Base-by-base conservation (phyloP, 2,797 vertebrate genomes). In the Labeo calbasu region DNA sequence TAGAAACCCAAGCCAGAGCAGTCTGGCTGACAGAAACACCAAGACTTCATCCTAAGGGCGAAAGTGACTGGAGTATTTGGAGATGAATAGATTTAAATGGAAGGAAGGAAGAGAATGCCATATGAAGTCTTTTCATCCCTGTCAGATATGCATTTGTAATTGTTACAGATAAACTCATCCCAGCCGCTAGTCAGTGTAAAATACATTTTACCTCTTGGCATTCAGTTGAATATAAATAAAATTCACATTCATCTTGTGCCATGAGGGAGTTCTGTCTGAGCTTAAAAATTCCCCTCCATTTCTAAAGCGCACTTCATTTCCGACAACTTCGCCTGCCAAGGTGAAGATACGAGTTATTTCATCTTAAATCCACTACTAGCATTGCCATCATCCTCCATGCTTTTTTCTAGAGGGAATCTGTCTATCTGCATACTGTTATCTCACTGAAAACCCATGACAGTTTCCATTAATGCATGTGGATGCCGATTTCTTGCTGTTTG, bases 381-480 rank as follows among this genome's bases (percentile, higher is more conserved):
- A 32, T 50, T 83, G 81, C 69, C 40, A 69, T 48, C 72, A 65
- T 51, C 48, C 82, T 28, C 13, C 4, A 0, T 55, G 40, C 79
- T 86, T 81, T 79, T 25, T 72, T 32, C 84, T 72, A 57, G 87
- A 85, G 83, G 36, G 79, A 84, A 89, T 79, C 87, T 79, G 51
- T 90, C 88, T 88, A 91, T 93, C 86, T 89, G 50, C 73, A 25
- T 71, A 12, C 71, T 86, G 82, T 90, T 88, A 88, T 90, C 86
- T 86, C 85, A 80, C 88, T 84, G 79, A 82, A 80, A 91, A 84
- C 79, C 89, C 79, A 90, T 89, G 86, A 90, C 89, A 90, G 90
- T 92, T 88, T 88, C 55, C 79, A 88, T 89, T 91, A 91, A 93
- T 92, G 84, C 86, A 91, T 88, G 91, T 86, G 86, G 79, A 89